These are phyloP conservation scores for Girardia tigrina DNA, from an alignment of 2,888 invertebrate genomes.

Conservation along the genomic window DNA sequence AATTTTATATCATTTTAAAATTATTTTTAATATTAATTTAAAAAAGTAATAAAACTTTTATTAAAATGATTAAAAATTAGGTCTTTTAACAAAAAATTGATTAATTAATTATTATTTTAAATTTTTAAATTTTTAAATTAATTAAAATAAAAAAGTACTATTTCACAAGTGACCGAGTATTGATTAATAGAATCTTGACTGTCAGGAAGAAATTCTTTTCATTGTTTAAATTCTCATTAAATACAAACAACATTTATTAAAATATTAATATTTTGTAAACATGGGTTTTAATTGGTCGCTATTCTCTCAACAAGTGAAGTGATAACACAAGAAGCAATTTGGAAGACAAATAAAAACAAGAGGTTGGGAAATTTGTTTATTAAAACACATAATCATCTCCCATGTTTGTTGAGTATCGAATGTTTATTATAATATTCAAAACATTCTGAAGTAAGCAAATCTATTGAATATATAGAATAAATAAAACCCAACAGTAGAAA, in stretches of 20 bases:
- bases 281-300: neutral
- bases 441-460: neutral
- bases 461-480: neutral
- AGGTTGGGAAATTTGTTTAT: slow-evolving; percentile 8
- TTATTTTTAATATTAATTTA: too few relatives aligned
- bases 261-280: slow-evolving; percentile 4
- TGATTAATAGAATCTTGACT: neutral
- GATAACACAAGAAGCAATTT: neutral
- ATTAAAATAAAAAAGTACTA: neutral
- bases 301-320: neutral
- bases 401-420: slow-evolving; percentile 15
- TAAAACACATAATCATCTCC: slow-evolving; percentile 8
- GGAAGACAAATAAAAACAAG: slow-evolving; percentile 1
- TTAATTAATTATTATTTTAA: too few relatives aligned
- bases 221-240: neutral
- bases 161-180: neutral
- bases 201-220: neutral
- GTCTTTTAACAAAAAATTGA: too few relatives aligned
- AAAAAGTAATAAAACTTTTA: too few relatives aligned
- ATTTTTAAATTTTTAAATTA: too few relatives aligned
- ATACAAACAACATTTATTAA: slow-evolving; percentile 12
- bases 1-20: too few relatives aligned
- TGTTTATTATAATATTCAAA: slow-evolving; percentile 8
- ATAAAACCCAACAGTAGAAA: too few relatives aligned
- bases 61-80: too few relatives aligned